Evolutionary conservation across 1,140 invertebrate species (phyloP), one percentile per base, ranked within the genome.

Genomic region (Pogonognathellus flavescens): DNA sequence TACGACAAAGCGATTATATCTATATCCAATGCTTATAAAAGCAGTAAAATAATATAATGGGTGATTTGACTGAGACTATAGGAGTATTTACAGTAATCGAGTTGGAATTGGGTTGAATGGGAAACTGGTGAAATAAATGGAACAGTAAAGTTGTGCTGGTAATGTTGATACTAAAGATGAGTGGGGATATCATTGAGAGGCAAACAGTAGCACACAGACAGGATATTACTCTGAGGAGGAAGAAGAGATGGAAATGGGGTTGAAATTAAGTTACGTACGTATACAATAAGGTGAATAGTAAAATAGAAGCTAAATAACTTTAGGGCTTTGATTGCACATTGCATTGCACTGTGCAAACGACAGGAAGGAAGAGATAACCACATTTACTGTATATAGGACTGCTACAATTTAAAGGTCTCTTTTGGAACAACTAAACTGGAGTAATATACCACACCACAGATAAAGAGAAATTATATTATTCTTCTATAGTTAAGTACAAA

Each of bases 281-380:
- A 13, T 31, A 66, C 62, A 66, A 66, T 66, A 66, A 66, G 62
- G 18, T 25, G 62, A 13, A 66, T 11, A 25, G 20, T 41, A 41
- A 41, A 66, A 66, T 66, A 22, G 62, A 66, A 66, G 62, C 25
- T 66, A 66, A 66, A 66, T 66, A 25, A 31, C 9, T 66, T 66
- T 66, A 66, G 62, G 1, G 62, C 62, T 66, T 66, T 66, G 62
- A 66, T 66, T 66, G 31, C 31, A 41, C 31, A 41, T 41, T 41
- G 25, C 31, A 41, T 41, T 41, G 25, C 62, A 66, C 22, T 18
- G 14, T 66, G 62, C 62, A 66, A 66, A 66, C 25, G 20, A 66
- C 62, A 66, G 62, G 62, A 18, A 66, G 62, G 62, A 18, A 25
- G 62, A 55, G 62, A 66, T 66, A 66, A 41, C 31, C 6, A 41